These are phyloP conservation scores for Leptothorax acervorum DNA, from an alignment of 2,888 invertebrate species.

Conservation along the genomic window DNA sequence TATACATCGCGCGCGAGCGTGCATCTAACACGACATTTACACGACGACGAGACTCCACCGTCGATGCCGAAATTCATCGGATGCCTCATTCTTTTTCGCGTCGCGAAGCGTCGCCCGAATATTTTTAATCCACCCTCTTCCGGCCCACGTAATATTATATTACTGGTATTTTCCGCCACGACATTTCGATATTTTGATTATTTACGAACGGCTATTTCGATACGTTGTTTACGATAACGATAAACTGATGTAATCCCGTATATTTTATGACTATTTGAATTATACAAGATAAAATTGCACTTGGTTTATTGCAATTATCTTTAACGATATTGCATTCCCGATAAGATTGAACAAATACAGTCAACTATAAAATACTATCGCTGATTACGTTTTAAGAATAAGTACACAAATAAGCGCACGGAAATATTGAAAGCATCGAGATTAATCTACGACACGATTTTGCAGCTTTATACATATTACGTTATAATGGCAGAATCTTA, in stretches of 20 bases:
- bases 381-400: not conserved
- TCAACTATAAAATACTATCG: not conserved
- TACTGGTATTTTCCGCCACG: conserved; percentile 32
- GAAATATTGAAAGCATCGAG: not conserved
- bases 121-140: conserved; percentile 68
- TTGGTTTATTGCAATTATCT: not conserved
- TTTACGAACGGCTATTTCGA: not conserved
- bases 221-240: conserved; percentile 1
- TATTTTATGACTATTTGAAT: not conserved
- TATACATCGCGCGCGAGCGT: conserved; percentile 75
- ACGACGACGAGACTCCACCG: conserved; percentile 34
- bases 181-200: not conserved
- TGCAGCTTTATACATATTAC: not conserved
- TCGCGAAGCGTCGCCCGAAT: conserved; percentile 30
- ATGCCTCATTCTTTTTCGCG: conserved; percentile 46
- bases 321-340: not conserved
- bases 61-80: conserved; percentile 44
- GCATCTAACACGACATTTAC: conserved; percentile 58
- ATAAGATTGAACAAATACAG: not conserved
- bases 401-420: not conserved
- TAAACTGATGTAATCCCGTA: not conserved
- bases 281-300: not conserved
- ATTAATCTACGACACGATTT: not conserved
- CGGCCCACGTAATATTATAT: conserved; percentile 64
- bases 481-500: not conserved